phyloP scores from a whole-genome alignment of 2,888 invertebrate species.

The Metallyticus violacea region DNA sequence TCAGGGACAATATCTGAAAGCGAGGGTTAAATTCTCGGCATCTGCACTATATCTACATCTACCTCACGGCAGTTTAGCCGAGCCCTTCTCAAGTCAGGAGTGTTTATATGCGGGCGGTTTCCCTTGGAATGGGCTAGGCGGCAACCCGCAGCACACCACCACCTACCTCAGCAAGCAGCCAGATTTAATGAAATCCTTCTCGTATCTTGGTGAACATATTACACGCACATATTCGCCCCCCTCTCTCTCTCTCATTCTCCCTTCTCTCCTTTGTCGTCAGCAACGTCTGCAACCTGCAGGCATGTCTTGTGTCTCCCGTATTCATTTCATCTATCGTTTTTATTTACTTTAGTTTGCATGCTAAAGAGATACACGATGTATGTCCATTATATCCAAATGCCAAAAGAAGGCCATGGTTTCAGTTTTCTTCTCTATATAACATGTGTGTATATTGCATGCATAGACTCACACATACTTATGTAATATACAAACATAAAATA shows the following conservation, averaged over 20 bases:
- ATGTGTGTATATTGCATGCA: too few species aligned
- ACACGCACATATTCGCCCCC: background rate
- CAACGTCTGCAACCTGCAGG: background rate
- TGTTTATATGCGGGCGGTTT: constrained; percentile 6
- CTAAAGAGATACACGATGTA: too few species aligned
- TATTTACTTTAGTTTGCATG: too few species aligned
- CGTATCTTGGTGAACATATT: background rate
- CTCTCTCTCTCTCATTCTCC: background rate
- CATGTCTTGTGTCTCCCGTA: background rate
- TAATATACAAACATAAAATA: too few species aligned
- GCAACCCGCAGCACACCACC: constrained; percentile 10
- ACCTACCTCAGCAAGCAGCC: background rate
- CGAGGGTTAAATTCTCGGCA: background rate
- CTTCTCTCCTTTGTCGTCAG: background rate
- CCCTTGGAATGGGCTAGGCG: constrained; percentile 12
- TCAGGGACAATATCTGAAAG: background rate
- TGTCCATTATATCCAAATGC: too few species aligned
- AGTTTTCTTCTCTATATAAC: too few species aligned
- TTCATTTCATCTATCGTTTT: too few species aligned
- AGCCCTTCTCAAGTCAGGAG: background rate
- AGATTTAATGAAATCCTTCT: constrained; percentile 7
- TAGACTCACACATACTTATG: too few species aligned
- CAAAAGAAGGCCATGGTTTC: too few species aligned
- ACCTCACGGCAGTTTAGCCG: background rate
- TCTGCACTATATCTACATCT: background rate